Evolutionary conservation across 1,140 invertebrate genomes (phyloP), one percentile per base, ranked within the genome.

Genomic region (Drosophila mayri): DNA sequence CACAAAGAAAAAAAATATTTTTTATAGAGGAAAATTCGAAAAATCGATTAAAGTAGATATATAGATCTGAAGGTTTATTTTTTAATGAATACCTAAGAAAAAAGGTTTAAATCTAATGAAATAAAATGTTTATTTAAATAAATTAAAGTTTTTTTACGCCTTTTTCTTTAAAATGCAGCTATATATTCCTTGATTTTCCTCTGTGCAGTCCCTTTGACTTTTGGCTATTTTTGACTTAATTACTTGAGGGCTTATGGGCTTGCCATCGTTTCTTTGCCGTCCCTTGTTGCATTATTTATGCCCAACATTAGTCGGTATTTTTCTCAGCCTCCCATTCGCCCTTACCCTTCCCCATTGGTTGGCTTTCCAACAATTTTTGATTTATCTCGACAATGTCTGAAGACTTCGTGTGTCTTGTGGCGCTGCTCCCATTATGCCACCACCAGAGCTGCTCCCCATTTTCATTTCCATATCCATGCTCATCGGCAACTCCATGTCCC

Each of bases 181-280:
- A 0, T 5, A 2, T 5, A 20, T 10, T 44, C 2, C 22, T 14
- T n/a, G 1, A 37, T 38, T 68, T 55, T 38, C 20, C 20, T 10
- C 12, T 12, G 28, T 71, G 68, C 37, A 58, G 4, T 71, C 11
- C 46, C 38, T 61, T 47, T 63, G 47, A 62, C 57, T 79, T 77
- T 59, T 35, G 47, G 50, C 79, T 87, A 87, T 87, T 87, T 87
- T 84, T 74, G 75, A 80, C 72, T 77, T 84, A 88, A 87, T 84
- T 87, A 88, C 83, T 84, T 61, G 66, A 46, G 49, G 65, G 83
- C 63, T 87, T 86, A 75, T 62, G 66, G 50, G 47, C 61, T 54
- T 59, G 46, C 22, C 50, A 25, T 38, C 32, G 44, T 40, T 40
- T 37, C 41, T 35, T 10, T 40, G 46, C 16, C 55, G 55, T 68